phyloP scores from a whole-genome alignment of 2,797 vertebrate species.

The Lacerta bilineata region DNA sequence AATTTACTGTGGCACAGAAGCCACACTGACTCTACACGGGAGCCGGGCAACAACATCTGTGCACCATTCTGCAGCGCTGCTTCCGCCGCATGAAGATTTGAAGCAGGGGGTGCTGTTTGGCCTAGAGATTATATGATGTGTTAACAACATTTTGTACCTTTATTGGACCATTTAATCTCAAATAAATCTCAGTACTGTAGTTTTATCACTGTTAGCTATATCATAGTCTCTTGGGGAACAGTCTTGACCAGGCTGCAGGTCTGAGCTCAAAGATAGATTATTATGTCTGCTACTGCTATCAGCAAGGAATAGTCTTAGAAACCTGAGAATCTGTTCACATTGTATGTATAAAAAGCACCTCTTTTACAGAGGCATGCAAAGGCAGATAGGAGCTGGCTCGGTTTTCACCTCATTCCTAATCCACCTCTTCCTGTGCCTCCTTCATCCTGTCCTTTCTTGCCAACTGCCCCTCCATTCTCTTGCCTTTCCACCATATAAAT shows the following conservation, averaged over 20 bases:
- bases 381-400: neutral
- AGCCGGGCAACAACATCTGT: neutral
- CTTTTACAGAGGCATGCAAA: neutral
- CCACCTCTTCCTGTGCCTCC: neutral
- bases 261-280: conserved; percentile 14
- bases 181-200: neutral
- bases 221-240: fast-evolving
- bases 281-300: neutral
- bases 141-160: neutral
- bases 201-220: neutral
- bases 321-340: neutral
- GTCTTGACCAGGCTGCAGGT: neutral
- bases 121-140: fast-evolving
- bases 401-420: neutral
- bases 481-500: neutral
- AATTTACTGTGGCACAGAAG: neutral
- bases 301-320: neutral
- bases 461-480: neutral
- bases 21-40: neutral
- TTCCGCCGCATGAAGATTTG: fast-evolving
- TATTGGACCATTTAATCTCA: neutral
- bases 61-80: neutral
- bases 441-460: neutral
- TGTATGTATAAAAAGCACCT: neutral
- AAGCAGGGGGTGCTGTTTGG: neutral